These are phyloP conservation scores for Augochlorella aurata DNA, from an alignment of 2,888 invertebrate genomes.

Conservation along the genomic window DNA sequence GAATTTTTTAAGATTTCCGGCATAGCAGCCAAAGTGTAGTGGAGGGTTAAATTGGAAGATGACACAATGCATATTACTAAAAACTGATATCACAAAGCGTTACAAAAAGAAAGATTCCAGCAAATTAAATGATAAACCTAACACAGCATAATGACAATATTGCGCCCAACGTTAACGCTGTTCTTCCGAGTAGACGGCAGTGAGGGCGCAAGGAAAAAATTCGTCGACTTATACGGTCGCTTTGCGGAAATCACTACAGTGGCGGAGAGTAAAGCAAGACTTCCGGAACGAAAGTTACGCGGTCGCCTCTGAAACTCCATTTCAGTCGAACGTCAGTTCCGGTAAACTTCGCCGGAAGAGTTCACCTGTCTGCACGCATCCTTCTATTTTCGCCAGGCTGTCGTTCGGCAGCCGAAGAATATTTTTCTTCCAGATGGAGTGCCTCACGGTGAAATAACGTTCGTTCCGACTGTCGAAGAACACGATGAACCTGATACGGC, in stretches of 20 bases:
- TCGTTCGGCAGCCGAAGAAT: not conserved
- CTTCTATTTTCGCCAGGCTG: not conserved
- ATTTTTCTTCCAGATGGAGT: constrained; percentile 22
- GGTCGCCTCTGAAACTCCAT: constrained; percentile 36
- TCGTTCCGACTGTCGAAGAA: constrained; percentile 1
- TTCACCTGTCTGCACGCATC: constrained; percentile 13
- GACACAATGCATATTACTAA: no score
- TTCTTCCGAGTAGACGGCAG: not conserved
- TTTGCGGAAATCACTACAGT: constrained; percentile 7
- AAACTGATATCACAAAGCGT: no score
- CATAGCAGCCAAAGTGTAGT: no score
- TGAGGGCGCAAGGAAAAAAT: not conserved
- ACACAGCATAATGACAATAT: not conserved
- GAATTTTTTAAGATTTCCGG: no score
- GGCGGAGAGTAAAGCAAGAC: not conserved
- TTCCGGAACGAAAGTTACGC: not conserved
- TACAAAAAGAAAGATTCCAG: no score
- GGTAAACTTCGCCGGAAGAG: constrained; percentile 39
- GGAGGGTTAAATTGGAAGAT: no score
- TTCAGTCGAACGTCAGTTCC: constrained; percentile 41
- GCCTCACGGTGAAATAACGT: constrained; percentile 34
- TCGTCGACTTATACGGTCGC: not conserved
- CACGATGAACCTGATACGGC: constrained; percentile 55
- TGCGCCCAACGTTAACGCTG: not conserved
- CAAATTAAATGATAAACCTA: no score